These are phyloP conservation scores for Enteromius thamalakanensis DNA, from an alignment of 2,797 vertebrate genomes.

Conservation along the genomic window DNA sequence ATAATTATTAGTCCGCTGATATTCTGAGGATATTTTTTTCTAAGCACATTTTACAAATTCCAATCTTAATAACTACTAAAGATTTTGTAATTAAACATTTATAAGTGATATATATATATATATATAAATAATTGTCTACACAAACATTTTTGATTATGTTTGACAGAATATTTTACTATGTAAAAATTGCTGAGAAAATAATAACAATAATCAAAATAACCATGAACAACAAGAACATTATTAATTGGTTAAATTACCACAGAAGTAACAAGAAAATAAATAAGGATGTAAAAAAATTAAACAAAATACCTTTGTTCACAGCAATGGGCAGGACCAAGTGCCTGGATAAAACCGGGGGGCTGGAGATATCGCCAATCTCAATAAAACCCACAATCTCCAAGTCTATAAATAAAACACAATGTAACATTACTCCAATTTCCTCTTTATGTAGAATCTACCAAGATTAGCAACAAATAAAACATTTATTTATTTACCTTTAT, in stretches of 20 bases:
- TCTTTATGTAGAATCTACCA: neutral
- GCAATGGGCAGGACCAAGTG: conserved; percentile 96
- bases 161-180: neutral
- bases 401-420: conserved; percentile 76
- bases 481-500: neutral
- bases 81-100: too few relatives aligned
- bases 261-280: neutral
- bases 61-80: too few relatives aligned
- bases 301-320: conserved; percentile 87
- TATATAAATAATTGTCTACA: neutral
- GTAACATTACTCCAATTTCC: neutral
- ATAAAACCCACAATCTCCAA: conserved; percentile 97
- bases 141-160: neutral
- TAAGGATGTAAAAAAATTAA: neutral
- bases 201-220: neutral
- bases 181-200: neutral
- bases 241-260: neutral
- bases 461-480: conserved; percentile 3
- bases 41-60: too few relatives aligned
- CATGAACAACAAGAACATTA: neutral
- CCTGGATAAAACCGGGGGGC: conserved; percentile 94
- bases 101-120: too few relatives aligned
- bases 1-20: too few relatives aligned
- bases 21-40: too few relatives aligned
- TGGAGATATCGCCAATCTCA: conserved; percentile 97